phyloP scores from a whole-genome alignment of 2,797 vertebrate genomes.

The Leontopithecus rosalia region DNA sequence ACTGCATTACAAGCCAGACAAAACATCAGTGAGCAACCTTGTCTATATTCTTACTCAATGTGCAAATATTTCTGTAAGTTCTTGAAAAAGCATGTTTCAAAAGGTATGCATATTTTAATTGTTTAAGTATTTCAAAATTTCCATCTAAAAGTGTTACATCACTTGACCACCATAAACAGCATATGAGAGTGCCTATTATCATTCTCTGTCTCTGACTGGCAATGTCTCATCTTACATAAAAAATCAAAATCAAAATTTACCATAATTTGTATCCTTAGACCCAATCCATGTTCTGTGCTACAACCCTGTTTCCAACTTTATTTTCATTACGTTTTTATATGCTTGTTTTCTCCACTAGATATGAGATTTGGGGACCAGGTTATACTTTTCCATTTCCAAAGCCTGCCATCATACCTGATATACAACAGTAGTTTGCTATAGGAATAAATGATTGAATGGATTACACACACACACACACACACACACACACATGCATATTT shows the following conservation, averaged over 20 bases:
- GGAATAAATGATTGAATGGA: too few relatives aligned
- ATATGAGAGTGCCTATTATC: not conserved
- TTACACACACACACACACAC: rapidly evolving
- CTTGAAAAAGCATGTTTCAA: not conserved
- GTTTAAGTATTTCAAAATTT: not conserved
- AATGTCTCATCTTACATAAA: not conserved
- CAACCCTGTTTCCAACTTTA: not conserved
- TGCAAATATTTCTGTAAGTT: not conserved
- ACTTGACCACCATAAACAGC: not conserved
- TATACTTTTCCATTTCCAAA: too few relatives aligned
- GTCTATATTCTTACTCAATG: not conserved
- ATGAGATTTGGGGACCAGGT: too few relatives aligned
- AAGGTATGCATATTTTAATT: not conserved
- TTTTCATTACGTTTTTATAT: too few relatives aligned
- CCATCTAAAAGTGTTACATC: not conserved
- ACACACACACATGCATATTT: too few relatives aligned
- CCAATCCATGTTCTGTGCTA: not conserved
- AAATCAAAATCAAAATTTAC: not conserved
- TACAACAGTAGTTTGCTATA: too few relatives aligned
- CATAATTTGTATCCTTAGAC: not conserved
- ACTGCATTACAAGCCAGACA: not conserved
- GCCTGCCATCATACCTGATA: too few relatives aligned
- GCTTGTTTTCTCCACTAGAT: too few relatives aligned
- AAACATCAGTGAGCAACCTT: not conserved
- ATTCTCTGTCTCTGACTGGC: not conserved